Conservation (phyloP, 2,888 invertebrate genomes). For the Eueremaeus valkanovi region DNA sequence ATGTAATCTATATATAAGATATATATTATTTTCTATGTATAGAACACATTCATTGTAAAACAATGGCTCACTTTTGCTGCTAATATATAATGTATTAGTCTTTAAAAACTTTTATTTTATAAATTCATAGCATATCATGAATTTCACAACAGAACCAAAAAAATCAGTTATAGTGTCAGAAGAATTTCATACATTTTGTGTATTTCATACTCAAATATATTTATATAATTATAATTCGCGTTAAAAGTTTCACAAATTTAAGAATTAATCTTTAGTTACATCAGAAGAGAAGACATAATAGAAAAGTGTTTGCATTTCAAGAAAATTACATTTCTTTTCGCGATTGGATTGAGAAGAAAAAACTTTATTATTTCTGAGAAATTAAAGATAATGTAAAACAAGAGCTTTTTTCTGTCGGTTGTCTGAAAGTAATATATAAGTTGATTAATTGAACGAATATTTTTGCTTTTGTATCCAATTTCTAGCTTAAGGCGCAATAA, state of each 20-base stretch:
- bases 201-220: not conserved
- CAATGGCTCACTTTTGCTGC: not conserved
- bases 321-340: not conserved
- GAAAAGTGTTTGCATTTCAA: not conserved
- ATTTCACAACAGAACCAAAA: too few relatives aligned
- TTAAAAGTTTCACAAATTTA: not conserved
- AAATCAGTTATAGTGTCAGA: too few relatives aligned
- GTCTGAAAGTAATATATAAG: too few relatives aligned
- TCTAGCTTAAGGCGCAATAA: too few relatives aligned
- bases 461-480: too few relatives aligned
- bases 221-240: not conserved
- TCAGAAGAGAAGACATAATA: not conserved
- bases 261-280: not conserved
- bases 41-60: not conserved
- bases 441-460: too few relatives aligned
- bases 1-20: not conserved
- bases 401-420: not conserved
- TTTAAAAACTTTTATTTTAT: not conserved
- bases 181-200: too few relatives aligned
- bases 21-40: too few relatives aligned
- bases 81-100: too few relatives aligned
- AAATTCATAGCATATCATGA: not conserved
- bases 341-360: not conserved
- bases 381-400: conserved; percentile 14
- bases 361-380: not conserved